Evolutionary conservation across 2,113 vertebrate species (phyloP).

Genomic region (Proteles cristata): DNA sequence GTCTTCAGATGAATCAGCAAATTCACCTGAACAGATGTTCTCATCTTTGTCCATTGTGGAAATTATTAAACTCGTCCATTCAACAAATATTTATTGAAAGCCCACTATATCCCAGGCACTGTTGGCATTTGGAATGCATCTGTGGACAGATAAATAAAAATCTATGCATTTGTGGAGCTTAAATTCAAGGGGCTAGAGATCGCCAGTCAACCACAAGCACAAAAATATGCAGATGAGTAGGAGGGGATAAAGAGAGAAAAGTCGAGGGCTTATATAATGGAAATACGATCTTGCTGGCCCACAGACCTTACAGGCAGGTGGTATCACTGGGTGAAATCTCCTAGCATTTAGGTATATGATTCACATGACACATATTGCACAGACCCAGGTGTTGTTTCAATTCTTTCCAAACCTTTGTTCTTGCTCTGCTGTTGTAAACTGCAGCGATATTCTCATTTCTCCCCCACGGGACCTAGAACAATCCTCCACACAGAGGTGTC

Average conservation of each 20-base stretch:
- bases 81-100: background rate
- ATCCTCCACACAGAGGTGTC: background rate
- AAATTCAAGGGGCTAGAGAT: background rate
- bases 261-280: background rate
- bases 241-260: background rate
- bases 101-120: background rate
- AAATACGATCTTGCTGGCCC: no score
- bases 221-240: background rate
- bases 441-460: background rate
- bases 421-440: background rate
- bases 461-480: background rate
- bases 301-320: background rate
- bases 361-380: fast-evolving
- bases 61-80: background rate
- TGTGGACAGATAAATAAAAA: background rate
- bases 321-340: background rate
- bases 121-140: background rate
- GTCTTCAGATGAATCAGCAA: background rate
- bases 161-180: background rate
- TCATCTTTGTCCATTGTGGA: background rate
- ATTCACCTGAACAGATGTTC: background rate
- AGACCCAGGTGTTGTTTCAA: background rate
- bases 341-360: background rate
- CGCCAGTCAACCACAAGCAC: background rate
- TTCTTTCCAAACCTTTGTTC: background rate